Conservation (phyloP, 1,140 invertebrate species). For the Berghia stephanieae region DNA sequence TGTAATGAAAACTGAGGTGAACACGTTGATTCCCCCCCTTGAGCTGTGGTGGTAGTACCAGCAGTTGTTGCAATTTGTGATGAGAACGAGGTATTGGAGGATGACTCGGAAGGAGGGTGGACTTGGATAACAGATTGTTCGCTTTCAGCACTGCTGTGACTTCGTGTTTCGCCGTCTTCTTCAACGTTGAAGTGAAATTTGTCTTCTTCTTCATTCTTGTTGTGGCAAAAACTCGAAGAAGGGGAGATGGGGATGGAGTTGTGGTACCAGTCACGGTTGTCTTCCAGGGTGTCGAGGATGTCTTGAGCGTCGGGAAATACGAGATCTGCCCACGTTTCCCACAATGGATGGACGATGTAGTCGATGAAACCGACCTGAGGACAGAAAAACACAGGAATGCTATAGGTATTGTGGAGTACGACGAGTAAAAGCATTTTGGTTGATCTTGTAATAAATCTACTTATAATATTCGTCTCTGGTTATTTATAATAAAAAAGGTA, state of each 20-base stretch:
- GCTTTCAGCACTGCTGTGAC: slow-evolving; percentile 29
- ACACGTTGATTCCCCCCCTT: background rate
- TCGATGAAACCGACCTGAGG: slow-evolving; percentile 96
- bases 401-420: too few relatives aligned
- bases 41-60: background rate
- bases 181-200: slow-evolving; percentile 58
- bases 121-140: slow-evolving; percentile 33
- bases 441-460: too few relatives aligned
- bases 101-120: background rate
- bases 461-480: too few relatives aligned
- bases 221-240: slow-evolving; percentile 59
- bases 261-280: slow-evolving; percentile 96
- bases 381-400: slow-evolving; percentile 21
- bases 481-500: too few relatives aligned
- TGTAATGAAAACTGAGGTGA: background rate
- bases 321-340: slow-evolving; percentile 99
- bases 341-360: slow-evolving; percentile 98
- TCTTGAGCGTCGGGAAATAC: slow-evolving; percentile 98
- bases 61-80: too few relatives aligned
- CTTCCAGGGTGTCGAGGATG: slow-evolving; percentile 96
- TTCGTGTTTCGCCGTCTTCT: slow-evolving; percentile 44
- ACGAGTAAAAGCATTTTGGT: too few relatives aligned
- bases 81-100: too few relatives aligned
- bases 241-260: slow-evolving; percentile 75
- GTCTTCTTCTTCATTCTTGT: slow-evolving; percentile 51